Conservation (phyloP, 2,113 vertebrate genomes). For the Corythornis vintsioides region DNA sequence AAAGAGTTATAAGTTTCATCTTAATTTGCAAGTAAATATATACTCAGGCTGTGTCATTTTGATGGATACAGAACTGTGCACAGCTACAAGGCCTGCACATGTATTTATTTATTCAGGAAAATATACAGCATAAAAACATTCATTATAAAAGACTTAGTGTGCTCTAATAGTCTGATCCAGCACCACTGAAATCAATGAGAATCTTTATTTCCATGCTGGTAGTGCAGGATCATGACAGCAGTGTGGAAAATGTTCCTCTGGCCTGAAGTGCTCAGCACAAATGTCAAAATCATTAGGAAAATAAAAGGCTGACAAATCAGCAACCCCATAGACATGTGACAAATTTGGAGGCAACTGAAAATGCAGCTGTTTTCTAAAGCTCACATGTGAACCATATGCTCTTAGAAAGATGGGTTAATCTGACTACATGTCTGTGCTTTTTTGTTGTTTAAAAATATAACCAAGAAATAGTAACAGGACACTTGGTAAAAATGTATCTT, state of each 20-base stretch:
- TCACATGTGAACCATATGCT: slow-evolving; percentile 17
- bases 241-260: not conserved
- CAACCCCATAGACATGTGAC: not conserved
- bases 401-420: slow-evolving; percentile 24
- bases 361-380: slow-evolving; percentile 53
- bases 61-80: slow-evolving; percentile 34
- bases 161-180: not conserved
- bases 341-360: slow-evolving; percentile 41
- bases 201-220: not conserved
- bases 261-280: slow-evolving; percentile 38
- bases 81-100: slow-evolving; percentile 1
- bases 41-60: slow-evolving; percentile 33
- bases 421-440: not conserved
- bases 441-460: not conserved
- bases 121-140: not conserved
- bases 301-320: not conserved
- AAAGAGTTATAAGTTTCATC: slow-evolving; percentile 37
- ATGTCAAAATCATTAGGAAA: slow-evolving; percentile 38
- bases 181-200: slow-evolving; percentile 10
- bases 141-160: slow-evolving; percentile 23
- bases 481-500: slow-evolving; percentile 17
- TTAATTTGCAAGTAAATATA: slow-evolving; percentile 43
- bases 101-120: slow-evolving; percentile 58
- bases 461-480: not conserved
- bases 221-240: not conserved